phyloP scores from a whole-genome alignment of 2,888 invertebrate species.

The Chouioia cunea region DNA sequence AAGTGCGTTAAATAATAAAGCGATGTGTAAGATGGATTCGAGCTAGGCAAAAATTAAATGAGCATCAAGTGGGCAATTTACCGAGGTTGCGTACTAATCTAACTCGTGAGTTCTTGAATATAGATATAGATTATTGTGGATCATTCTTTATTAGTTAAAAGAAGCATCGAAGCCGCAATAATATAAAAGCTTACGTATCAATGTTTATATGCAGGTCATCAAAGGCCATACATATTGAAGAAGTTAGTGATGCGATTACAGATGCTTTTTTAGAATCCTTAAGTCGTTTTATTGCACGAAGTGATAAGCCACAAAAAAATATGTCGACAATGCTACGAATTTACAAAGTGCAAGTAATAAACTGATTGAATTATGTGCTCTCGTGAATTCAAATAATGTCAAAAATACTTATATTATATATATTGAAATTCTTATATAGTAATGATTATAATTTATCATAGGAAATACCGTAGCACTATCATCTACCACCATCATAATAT shows the following conservation, averaged over 20 bases:
- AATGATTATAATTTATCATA: no score
- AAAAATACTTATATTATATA: no score
- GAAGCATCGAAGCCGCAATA: no score
- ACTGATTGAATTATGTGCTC: constrained; percentile 7
- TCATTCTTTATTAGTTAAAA: no score
- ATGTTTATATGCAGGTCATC: constrained; percentile 54
- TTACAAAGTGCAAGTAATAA: constrained; percentile 52
- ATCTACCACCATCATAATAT: no score
- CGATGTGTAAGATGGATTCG: constrained; percentile 57
- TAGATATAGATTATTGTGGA: constrained; percentile 14
- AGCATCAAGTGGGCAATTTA: constrained; percentile 57
- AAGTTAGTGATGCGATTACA: constrained; percentile 48
- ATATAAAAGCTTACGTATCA: constrained; percentile 49
- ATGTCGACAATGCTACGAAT: constrained; percentile 54
- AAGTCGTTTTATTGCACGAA: constrained; percentile 48
- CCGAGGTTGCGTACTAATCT: constrained; percentile 55
- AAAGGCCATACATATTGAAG: constrained; percentile 52
- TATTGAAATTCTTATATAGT: no score
- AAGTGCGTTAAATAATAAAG: constrained; percentile 48
- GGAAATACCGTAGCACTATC: no score
- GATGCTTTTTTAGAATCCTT: constrained; percentile 51
- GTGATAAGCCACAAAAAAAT: constrained; percentile 50
- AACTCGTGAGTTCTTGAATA: constrained; percentile 21
- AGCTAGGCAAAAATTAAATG: constrained; percentile 43
- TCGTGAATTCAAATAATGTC: no score